Base-by-base conservation (phyloP, 2,888 invertebrate species). In the Corbicula japonica region DNA sequence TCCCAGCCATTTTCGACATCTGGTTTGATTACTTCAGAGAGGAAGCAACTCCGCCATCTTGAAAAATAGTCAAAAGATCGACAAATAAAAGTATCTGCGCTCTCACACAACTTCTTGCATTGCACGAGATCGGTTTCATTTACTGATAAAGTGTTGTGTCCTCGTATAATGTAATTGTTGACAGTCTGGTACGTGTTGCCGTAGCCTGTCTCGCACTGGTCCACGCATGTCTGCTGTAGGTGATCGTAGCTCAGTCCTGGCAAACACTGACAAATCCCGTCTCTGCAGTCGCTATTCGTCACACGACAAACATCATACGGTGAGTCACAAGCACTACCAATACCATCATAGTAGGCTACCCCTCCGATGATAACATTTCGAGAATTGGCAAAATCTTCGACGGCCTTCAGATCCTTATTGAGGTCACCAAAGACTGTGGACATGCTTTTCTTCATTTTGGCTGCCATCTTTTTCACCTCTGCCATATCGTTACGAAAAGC, bases 151-250 rank as follows among this genome's bases (percentile, higher is more conserved):
- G 74, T 68, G 44, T 83, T 83, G 66, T 61, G 48, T 2, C 76
- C 83, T 21, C 83, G 66, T 28, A 83, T 83, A 30, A 79, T 76
- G 32, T 61, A 63, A 15, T 73, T 69, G 4, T 61, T 30, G 4
- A 74, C 79, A 6, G 70, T 70, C 60, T 83, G 83, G 61, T 73
- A 83, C 6, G 74, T 76, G 21, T 50, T 54, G 5, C 79, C 83
- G 58, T 83, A 83, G 5, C 54, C 34, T 8, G 61, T 34, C 15
- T 38, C 23, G 30, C 83, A 83, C 10, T 41, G 26, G 1, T 54
- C 62, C 15, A 60, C 68, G 30, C 83, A 83, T 1, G 41, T 23
- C 23, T 77, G 66, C 18, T 38, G 21, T 15, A 73, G 38, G 12
- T 46, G 44, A 52, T 83, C 65, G 26, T 74, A 74, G 63, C 83